A percentile compares a stretch with the other conserved stretches of the same genome.
Conservation (phyloP, 2,888 invertebrate genomes). For the Beris chalybata region DNA sequence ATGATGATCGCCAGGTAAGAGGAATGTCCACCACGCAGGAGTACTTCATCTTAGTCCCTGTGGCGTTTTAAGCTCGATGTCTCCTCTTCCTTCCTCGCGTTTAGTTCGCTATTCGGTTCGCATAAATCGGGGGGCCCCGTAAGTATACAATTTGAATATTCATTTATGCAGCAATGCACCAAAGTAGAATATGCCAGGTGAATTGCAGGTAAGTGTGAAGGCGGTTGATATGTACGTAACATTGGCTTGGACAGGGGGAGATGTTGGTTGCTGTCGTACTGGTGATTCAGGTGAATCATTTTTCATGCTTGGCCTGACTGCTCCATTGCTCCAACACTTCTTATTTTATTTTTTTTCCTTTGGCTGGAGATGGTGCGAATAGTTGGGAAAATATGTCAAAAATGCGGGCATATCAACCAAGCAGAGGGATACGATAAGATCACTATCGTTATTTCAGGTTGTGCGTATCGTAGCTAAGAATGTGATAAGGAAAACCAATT, state of each 20-base stretch:
- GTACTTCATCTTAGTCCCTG: constrained; percentile 29
- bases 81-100: constrained; percentile 18
- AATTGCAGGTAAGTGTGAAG: constrained; percentile 7
- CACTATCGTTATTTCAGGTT: no score
- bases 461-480: no score
- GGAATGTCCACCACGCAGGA: no score
- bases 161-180: constrained; percentile 15
- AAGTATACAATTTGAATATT: constrained; percentile 20
- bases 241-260: constrained; percentile 18
- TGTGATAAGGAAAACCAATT: no score
- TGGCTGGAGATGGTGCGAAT: no score
- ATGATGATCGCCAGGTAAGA: no score
- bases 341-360: no score
- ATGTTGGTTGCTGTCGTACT: background rate
- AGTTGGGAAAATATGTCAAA: no score
- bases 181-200: no score
- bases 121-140: constrained; percentile 25
- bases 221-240: constrained; percentile 9
- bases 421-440: no score
- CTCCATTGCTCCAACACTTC: no score
- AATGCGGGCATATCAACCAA: no score
- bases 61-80: constrained; percentile 22
- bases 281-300: constrained; percentile 26
- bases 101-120: constrained; percentile 27
- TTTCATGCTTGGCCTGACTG: background rate